Base-by-base conservation (phyloP, 2,113 vertebrate genomes). In the Stomatorhinus ivindoensis region DNA sequence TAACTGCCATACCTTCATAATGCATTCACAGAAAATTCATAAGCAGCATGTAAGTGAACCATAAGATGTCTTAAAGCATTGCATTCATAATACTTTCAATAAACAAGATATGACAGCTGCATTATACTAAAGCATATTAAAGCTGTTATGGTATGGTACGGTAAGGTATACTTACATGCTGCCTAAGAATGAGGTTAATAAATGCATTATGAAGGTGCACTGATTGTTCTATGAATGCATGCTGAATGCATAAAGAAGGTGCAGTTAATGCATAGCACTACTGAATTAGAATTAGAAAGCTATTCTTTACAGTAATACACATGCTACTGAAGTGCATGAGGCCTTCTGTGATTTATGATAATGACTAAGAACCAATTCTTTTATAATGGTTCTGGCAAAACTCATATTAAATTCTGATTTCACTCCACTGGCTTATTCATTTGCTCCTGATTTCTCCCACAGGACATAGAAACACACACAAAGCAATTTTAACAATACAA, bases 401-500 rank as follows among this genome's bases (percentile, higher is more conserved):
- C 73, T 42, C 73, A 80, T 80, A 80, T 80, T 80, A 80, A 80
- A 80, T 80, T 19, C 73, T 69, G n/a, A 80, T 42, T 80, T 80
- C 73, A 80, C 35, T 42, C 31, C 73, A 80, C 35, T 42, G 73
- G 35, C 73, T 80, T 35, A 80, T 42, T 80, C 73, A 80, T 80
- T 80, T 42, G 31, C 35, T 80, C 73, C 73, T 80, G 73, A 80
- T 42, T 42, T 80, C 73, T 19, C 73, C 35, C 35, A 80, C 73
- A 80, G 73, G 31, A 80, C 73, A 80, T 8, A 80, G 73, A 42
- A 35, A 80, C 73, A 42, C 73, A 80, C 73, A 39, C 73, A 80
- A 80, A 42, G 73, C 31, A 80, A 80, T 80, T 80, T 80, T 80
- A 80, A 80, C 73, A 80, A 80, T 80, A 80, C 73, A 80, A 80